Conservation (phyloP, 2,888 invertebrate genomes). For the Deroplatys truncata region DNA sequence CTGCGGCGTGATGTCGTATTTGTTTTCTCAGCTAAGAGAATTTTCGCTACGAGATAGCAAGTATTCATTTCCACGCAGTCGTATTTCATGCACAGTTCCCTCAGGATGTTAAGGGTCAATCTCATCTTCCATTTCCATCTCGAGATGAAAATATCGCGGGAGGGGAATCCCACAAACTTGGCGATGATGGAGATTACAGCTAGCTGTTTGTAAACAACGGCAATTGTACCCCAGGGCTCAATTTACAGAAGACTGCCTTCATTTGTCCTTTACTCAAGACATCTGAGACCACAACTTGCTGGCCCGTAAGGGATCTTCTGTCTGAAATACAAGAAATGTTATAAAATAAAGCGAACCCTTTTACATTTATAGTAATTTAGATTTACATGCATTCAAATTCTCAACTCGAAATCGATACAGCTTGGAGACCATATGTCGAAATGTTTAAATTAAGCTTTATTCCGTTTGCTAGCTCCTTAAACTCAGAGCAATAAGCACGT, state of each 20-base stretch:
- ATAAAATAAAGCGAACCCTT: no score
- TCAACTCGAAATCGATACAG: no score
- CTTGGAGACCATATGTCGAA: no score
- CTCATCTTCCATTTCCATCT: not conserved
- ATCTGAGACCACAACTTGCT: no score
- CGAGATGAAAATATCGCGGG: not conserved
- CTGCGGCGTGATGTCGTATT: not conserved
- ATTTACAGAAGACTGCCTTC: not conserved
- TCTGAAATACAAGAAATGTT: no score
- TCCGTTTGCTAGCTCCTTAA: no score
- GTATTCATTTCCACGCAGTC: not conserved
- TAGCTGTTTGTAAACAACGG: not conserved
- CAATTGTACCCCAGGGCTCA: not conserved
- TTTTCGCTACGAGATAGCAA: not conserved
- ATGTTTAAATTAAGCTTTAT: no score
- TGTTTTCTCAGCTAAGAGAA: not conserved
- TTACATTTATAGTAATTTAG: no score
- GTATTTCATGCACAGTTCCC: not conserved
- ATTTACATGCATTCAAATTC: no score
- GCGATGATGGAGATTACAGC: not conserved
- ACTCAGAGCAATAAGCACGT: no score
- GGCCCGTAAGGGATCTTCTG: no score
- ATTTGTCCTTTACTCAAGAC: no score
- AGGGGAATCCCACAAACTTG: not conserved
- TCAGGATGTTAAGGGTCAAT: not conserved